Base-by-base conservation (phyloP, 2,888 invertebrate species). In the Perizoma affinitatum region DNA sequence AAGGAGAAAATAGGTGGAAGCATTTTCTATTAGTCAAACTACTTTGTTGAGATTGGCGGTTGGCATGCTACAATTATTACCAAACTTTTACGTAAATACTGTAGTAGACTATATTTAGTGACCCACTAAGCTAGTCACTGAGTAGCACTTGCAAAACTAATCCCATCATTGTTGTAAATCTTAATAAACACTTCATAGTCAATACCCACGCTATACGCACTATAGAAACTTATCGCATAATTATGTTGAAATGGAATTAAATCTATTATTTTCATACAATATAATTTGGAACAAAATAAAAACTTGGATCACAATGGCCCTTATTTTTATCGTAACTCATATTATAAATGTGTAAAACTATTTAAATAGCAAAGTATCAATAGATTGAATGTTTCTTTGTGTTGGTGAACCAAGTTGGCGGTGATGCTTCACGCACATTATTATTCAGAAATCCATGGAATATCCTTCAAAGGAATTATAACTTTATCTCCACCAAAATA, bases 261-360 rank as follows among this genome's bases (percentile, higher is more conserved):
- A 85, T 78, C 85, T 83, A 88, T 90, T 91, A 92, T 89, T 87
- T 87, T 87, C 90, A 81, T 86, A 89, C 91, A 91, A 90, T 89
- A 86, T 81, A 76, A 22, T 71, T 83, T 79, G 72, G 84, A 80
- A 89, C 84, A 89, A 87, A 82, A 83, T 84, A 83, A 83, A 86
- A 87, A 82, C 84, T 75, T 57, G 56, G 54, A 61, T 67, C 74
- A 90, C 88, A 91, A 92, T 74, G 74, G 79, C 68, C 70, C 80
- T 78, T 90, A 91, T 92, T 22, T 22, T 91, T 92, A 90, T 86
- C 85, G 88, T 87, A 84, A 83, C 90, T 88, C 82, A 83, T 82
- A 90, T 87, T 90, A 91, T 91, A 90, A 90, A 92, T 91, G 91
- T 91, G 90, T 92, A 92, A 91, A 91, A 90, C 90, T 90, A 89